These are phyloP conservation scores for Sceloporus undulatus DNA, from an alignment of 2,113 vertebrate species.

Conservation along the genomic window DNA sequence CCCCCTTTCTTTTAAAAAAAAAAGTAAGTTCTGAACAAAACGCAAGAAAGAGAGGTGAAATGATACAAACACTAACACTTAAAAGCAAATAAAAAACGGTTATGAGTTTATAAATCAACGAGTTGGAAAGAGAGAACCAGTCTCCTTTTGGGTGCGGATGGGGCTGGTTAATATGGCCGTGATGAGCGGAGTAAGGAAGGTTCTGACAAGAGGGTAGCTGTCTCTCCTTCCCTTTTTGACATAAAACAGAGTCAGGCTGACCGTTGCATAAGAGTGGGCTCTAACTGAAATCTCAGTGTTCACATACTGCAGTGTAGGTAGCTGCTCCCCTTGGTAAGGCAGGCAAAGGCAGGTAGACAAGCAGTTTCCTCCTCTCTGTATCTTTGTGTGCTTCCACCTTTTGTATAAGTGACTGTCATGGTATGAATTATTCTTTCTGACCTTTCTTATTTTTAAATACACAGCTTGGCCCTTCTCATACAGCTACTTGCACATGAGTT, in stretches of 20 bases:
- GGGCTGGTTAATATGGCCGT: background rate
- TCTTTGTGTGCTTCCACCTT: background rate
- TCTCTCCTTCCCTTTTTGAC: background rate
- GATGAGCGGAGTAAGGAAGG: conserved; percentile 2
- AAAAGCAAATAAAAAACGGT: conserved; percentile 12
- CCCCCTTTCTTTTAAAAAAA: background rate
- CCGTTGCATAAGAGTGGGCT: background rate
- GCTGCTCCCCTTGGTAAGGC: background rate
- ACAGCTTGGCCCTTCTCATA: too few relatives aligned
- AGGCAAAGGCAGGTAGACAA: background rate
- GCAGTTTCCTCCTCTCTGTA: background rate
- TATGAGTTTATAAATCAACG: conserved; percentile 29
- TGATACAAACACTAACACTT: conserved; percentile 31
- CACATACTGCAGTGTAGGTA: too few relatives aligned
- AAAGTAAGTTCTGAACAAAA: conserved; percentile 13
- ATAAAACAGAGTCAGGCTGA: background rate
- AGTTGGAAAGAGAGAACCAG: background rate
- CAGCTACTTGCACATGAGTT: background rate
- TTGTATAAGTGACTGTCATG: background rate
- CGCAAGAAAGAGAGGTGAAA: background rate
- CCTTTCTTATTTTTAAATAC: background rate
- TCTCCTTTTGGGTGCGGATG: background rate
- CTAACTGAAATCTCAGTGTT: background rate
- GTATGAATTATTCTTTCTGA: background rate
- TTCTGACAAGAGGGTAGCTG: background rate